Evolutionary conservation across 2,113 vertebrate species (phyloP).

Genomic region (Prunella himalayana): DNA sequence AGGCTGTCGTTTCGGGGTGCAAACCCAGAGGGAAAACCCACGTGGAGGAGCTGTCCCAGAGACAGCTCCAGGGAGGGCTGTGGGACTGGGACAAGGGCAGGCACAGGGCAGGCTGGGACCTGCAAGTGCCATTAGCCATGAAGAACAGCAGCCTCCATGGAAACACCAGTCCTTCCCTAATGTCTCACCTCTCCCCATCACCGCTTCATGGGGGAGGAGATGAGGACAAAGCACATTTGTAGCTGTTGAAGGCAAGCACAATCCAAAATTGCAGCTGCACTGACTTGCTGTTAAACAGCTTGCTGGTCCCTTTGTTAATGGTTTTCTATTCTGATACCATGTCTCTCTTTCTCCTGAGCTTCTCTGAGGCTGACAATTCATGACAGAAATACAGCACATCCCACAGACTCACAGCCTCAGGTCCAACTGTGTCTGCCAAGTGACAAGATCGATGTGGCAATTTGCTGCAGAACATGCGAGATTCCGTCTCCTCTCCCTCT

Average conservation of each 20-base stretch:
- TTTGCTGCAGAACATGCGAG: background rate
- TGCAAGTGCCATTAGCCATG: background rate
- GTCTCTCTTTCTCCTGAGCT: background rate
- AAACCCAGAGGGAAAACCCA: background rate
- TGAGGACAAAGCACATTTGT: background rate
- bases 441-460: conserved; percentile 19
- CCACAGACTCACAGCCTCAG: conserved; percentile 4
- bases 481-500: background rate
- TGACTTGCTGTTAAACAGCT: background rate
- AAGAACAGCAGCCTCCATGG: background rate
- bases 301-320: background rate
- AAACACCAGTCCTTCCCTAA: background rate
- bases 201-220: accelerated
- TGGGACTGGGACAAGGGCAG: background rate
- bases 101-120: background rate
- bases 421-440: background rate
- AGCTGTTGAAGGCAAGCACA: background rate
- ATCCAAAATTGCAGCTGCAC: background rate
- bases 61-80: background rate
- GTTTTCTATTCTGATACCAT: background rate
- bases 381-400: conserved; percentile 2
- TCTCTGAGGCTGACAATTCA: background rate
- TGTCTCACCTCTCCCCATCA: background rate
- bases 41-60: background rate
- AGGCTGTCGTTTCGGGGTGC: accelerated